Evolutionary conservation across 2,888 invertebrate species (phyloP), one percentile per base, ranked within the genome.

Genomic region (Thyatira batis): DNA sequence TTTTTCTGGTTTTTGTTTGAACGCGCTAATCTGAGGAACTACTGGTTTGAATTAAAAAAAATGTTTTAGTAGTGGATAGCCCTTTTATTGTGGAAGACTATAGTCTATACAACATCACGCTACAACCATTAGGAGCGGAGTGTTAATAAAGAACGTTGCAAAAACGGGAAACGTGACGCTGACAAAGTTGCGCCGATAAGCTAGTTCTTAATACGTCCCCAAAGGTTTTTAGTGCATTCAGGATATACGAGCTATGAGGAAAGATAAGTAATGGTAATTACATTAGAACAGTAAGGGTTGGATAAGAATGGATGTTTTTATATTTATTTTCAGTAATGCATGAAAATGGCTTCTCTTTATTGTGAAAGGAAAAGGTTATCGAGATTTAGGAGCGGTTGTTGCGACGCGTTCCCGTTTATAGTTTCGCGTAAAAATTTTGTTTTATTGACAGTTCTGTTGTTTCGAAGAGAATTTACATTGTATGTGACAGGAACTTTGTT

Each of bases 141-240:
- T n/a, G n/a, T n/a, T n/a, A n/a, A n/a, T n/a, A n/a, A n/a, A n/a
- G n/a, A n/a, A n/a, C n/a, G n/a, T n/a, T n/a, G n/a, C n/a, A n/a
- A n/a, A n/a, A n/a, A n/a, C n/a, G n/a, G n/a, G n/a, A n/a, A n/a
- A n/a, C n/a, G n/a, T n/a, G n/a, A n/a, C n/a, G n/a, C n/a, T n/a
- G n/a, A n/a, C n/a, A n/a, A n/a, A n/a, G n/a, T n/a, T n/a, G n/a
- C n/a, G n/a, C n/a, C n/a, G 39, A 53, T 27, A 49, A 46, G 25
- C 46, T n/a, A n/a, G 13, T n/a, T 62, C 59, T 72, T 79, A 74
- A 79, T 79, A 74, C 66, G 67, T 63, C 59, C 67, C 59, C 63
- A 61, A 66, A 62, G 71, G 65, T 69, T 68, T 68, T 80, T 80
- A 78, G 72, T 73, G 73, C 76, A 71, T 78, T 72, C 57, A 65